Base-by-base conservation (phyloP, 2,888 invertebrate species). In the Ectemnius lituratus region DNA sequence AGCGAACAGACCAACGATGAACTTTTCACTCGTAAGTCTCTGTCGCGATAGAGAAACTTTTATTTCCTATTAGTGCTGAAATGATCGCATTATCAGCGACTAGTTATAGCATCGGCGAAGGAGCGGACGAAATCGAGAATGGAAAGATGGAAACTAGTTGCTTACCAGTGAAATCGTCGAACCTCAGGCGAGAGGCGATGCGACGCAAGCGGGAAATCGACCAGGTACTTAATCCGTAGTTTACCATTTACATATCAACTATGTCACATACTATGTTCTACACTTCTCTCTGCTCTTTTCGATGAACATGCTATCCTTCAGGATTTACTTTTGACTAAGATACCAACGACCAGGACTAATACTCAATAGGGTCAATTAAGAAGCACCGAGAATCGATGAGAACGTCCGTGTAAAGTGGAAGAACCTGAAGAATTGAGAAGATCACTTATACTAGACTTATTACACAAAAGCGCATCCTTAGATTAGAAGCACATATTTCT, bases 131-230 rank as follows among this genome's bases (percentile, higher is more conserved):
- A 62, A 78, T 71, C 49, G 83, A 82, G 66, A 75, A 83, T n/a
- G 75, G 94, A 70, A 94, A 94, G 72, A 93, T 93, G 65, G 92
- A 93, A 61, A 94, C 94, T 0, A 94, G 94, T 16, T 95, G 94
- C 82, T 88, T 94, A 57, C 94, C 94, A 0, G 90, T 91, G 0
- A 93, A 93, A 67, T 67, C 73, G 27, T 65, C 72, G 58, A 73
- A 69, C 60, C 66, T 67, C 5, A 49, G 68, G 77, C 63, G 49
- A 68, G 79, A 46, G 49, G 79, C 14, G 75, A 80, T 23, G 27
- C 82, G 87, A 56, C 82, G 80, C 64, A 88, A 86, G 79, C 82
- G 87, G 76, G 70, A 85, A 45, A 79, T 78, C 58, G 72, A 80
- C 45, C 69, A 79, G 87, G 88, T 87, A 86, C 64, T 63, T 77